Base-by-base conservation (phyloP, 1,140 invertebrate genomes). In the Drosophila rufa region DNA sequence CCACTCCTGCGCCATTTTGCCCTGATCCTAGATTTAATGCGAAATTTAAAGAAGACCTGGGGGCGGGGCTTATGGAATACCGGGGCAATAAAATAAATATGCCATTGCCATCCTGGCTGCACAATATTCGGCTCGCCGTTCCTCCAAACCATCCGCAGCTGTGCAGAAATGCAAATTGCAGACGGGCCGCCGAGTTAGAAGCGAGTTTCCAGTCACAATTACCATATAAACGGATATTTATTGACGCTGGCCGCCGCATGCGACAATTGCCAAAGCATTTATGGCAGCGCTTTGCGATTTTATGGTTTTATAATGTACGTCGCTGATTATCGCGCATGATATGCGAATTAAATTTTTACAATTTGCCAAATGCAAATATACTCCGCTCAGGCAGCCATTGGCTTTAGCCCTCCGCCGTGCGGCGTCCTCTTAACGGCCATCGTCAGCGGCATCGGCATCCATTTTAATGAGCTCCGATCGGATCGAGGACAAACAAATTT, bases 261-360 rank as follows among this genome's bases (percentile, higher is more conserved):
- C 80, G 84, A 87, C 84, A 87, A 87, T 89, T 89, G 84, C 71
- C 74, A 47, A 64, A 43, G 58, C 75, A 79, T 83, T 91, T 91
- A 87, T 91, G 66, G 77, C 77, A 79, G 80, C 86, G 74, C 65
- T 91, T 91, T 84, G 80, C 74, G 74, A 75, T 81, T 87, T 91
- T 91, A 91, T 87, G 89, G 84, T 75, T 87, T 91, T 83, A 91
- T 89, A 90, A 89, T 89, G 86, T 66, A 82, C 75, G 85, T 73
- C 85, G 86, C 86, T 90, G 85, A 90, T 90, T 90, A 90, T 90
- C 82, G 86, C 58, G 85, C 82, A 91, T 91, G 82, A 90, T 86
- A 91, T 85, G 85, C 85, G 85, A 90, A 91, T 90, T 85, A 90
- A 90, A 84, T 82, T 90, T 85, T 91, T 91, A 82, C 85, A 90